Conservation (phyloP, 2,888 invertebrate species). For the Ischnura elegans region DNA sequence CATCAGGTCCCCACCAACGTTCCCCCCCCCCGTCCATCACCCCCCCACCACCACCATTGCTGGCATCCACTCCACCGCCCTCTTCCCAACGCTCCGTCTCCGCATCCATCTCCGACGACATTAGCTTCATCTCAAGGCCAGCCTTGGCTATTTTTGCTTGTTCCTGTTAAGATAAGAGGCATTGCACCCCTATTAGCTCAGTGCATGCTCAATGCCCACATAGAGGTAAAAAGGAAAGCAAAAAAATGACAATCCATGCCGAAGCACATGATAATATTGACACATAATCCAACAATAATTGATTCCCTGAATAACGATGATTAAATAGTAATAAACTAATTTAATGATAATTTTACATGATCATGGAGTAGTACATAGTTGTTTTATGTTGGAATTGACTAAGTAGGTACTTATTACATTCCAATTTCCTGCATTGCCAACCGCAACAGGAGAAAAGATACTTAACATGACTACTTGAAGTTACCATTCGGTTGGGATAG, state of each 20-base stretch:
- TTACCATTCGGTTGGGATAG: no score
- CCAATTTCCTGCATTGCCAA: no score
- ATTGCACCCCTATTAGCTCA: background rate
- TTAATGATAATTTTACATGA: no score
- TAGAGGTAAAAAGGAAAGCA: background rate
- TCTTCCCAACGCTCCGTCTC: slow-evolving; percentile 98
- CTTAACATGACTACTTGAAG: no score
- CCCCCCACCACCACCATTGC: slow-evolving; percentile 78
- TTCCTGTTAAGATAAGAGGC: slow-evolving; percentile 80
- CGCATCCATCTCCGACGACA: slow-evolving; percentile 96
- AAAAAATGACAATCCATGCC: background rate
- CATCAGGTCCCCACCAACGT: slow-evolving; percentile 30
- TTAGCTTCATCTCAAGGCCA: slow-evolving; percentile 97
- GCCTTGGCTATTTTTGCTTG: slow-evolving; percentile 98
- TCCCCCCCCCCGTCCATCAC: slow-evolving; percentile 71
- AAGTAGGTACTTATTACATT: no score
- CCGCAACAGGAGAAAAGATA: no score
- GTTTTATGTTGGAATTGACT: no score
- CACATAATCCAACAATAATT: no score
- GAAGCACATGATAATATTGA: background rate
- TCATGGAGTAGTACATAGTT: no score
- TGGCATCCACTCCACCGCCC: slow-evolving; percentile 81
- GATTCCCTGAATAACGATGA: no score
- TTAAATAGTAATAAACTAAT: no score
- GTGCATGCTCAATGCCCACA: background rate